Conservation (phyloP, 2,113 vertebrate species). For the Trematocara macrostoma region DNA sequence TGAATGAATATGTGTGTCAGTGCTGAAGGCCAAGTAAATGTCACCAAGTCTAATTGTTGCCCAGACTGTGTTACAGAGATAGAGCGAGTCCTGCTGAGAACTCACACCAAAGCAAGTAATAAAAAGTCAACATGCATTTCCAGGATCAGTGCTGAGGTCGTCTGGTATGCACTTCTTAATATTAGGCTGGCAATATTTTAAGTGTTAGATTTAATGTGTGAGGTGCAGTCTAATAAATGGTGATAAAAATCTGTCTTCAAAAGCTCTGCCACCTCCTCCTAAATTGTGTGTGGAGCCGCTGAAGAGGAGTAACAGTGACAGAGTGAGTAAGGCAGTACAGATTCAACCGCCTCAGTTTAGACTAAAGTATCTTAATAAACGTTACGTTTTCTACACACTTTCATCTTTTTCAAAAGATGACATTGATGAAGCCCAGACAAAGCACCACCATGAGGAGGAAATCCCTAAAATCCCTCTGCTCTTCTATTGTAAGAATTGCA, state of each 20-base stretch:
- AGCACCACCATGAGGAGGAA: neutral
- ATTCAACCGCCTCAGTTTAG: neutral
- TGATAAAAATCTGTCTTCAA: neutral
- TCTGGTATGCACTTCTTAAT: slow-evolving; percentile 8
- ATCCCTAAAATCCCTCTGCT: neutral
- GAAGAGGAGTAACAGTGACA: neutral
- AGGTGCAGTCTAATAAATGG: neutral
- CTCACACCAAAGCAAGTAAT: neutral
- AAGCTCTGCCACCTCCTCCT: neutral
- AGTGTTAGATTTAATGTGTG: neutral
- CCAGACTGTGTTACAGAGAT: neutral
- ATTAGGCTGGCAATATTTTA: neutral
- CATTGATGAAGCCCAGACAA: neutral
- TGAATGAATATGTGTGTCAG: neutral
- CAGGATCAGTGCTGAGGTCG: slow-evolving; percentile 1
- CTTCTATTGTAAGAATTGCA: neutral
- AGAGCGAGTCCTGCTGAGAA: neutral
- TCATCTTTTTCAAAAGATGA: neutral
- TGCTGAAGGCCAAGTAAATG: neutral
- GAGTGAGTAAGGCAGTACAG: neutral
- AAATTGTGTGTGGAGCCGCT: neutral
- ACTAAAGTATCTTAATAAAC: neutral
- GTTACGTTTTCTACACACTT: neutral
- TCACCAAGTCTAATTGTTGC: neutral
- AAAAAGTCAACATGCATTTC: neutral